Base-by-base conservation (phyloP, 1,140 invertebrate species). In the Temnothorax nylanderi region DNA sequence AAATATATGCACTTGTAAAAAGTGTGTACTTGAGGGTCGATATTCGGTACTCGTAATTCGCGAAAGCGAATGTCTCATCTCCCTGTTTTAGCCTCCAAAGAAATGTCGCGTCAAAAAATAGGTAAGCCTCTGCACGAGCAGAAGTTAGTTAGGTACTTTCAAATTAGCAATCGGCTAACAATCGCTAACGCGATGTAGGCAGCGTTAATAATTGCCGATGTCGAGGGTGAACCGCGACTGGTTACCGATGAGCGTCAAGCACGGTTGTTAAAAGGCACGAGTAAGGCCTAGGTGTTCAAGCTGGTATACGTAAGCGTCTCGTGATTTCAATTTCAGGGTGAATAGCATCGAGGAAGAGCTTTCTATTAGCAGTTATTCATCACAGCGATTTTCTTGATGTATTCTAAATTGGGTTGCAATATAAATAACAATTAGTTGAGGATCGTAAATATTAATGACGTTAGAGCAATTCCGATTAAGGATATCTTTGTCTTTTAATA, bases 121-220 rank as follows among this genome's bases (percentile, higher is more conserved):
- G 26, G 11, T 74, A 90, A 87, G 34, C 44, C 37, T 74, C 75
- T 49, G 51, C 77, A 41, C 2, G 49, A 26, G 26, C 60, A 44
- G n/a, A 58, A 89, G 74, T 88, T 91, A 91, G 90, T 80, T 91
- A 91, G 89, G 62, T 85, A 89, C 32, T 82, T 77, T 80, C 54
- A 62, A 77, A 72, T 89, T 60, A 87, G 67, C 44, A 44, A 56
- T 32, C 67, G 89, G 62, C 51, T 54, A 54, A 76, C 44, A 41
- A 26, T 47, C 41, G 60, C 54, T 44, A 54, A 44, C n/a, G 34
- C 21, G 6, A 34, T 16, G 62, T 51, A 6, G 54, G 32, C 26
- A 49, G 13, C 21, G 44, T 67, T 44, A 51, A 65, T 80, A 51
- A 41, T 67, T 37, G 62, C 62, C n/a, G 62, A 41, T 47, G 78